Base-by-base conservation (phyloP, 2,113 vertebrate species). In the Anoplopoma fimbria region DNA sequence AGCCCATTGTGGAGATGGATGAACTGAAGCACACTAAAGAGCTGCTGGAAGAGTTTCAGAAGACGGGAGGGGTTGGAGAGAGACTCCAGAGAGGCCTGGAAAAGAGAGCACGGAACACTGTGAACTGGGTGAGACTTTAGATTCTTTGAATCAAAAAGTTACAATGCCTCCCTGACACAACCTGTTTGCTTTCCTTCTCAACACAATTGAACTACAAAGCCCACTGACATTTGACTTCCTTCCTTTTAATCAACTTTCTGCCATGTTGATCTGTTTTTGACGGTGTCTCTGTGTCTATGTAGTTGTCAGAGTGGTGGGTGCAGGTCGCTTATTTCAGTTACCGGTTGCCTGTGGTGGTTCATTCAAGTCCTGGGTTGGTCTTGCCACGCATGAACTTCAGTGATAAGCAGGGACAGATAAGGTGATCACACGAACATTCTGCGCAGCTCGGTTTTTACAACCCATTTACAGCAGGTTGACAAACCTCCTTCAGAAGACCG, bases 281-380 rank as follows among this genome's bases (percentile, higher is more conserved):
- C 8, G n/a, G 27, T 78, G 25, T 69, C 4, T 63, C 6, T 64
- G 2, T 69, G 4, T 70, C 33, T 75, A 21, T 83, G 9, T 75
- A 99, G 98, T 94, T 99, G 68, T 98, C 97, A 0, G 96, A 98
- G 27, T 99, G 98, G 98, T 99, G 98, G 98, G 95, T 99, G 83
- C 95, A 97, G 89, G 96, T 96, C 0, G 98, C 98, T 31, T 99
- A 99, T 77, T 95, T 99, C 8, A 96, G 98, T 57, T 99, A 96
- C 87, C 96, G 97, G 42, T 84, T 98, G 90, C 98, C 98, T 0
- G 97, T 99, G 55, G 97, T 98, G 81, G 95, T 99, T 73, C 95
- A 96, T 88, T 99, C 98, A 29, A 99, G 95, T 91, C 98, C 98
- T 0, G 98, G 97, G 0, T 89, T 99, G 29, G 90, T 97, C 25